Evolutionary conservation across 2,113 vertebrate species (phyloP).

Genomic region (Rhombomys opimus): DNA sequence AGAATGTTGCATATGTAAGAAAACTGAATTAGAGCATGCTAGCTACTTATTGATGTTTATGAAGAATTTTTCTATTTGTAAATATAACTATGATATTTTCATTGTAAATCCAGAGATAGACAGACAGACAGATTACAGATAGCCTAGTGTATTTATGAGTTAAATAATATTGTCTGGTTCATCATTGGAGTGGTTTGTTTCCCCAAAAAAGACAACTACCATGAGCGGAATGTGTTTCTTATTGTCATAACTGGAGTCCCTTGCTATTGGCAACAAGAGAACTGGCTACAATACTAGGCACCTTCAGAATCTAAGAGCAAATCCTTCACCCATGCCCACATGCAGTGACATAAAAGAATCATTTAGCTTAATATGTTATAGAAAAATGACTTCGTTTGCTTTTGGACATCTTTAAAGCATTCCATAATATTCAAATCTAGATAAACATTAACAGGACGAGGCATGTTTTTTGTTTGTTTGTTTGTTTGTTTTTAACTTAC

Average conservation of each 20-base stretch:
- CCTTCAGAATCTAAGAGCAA: neutral
- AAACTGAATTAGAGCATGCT: neutral
- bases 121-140: no score
- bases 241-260: neutral
- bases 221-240: neutral
- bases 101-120: neutral
- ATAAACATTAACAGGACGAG: neutral
- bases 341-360: neutral
- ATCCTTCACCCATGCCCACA: accelerated
- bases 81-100: neutral
- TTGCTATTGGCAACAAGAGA: neutral
- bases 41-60: neutral
- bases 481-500: no score
- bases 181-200: neutral
- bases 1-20: neutral
- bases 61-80: neutral
- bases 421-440: neutral
- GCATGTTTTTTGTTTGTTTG: neutral
- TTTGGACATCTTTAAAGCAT: neutral
- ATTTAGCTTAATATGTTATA: neutral
- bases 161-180: neutral
- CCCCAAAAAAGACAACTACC: neutral
- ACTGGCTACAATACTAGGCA: neutral
- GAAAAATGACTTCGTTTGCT: neutral
- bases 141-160: neutral